These are phyloP conservation scores for Cyprinodon brontotheroides DNA, from an alignment of 2,113 vertebrate genomes.

Conservation along the genomic window DNA sequence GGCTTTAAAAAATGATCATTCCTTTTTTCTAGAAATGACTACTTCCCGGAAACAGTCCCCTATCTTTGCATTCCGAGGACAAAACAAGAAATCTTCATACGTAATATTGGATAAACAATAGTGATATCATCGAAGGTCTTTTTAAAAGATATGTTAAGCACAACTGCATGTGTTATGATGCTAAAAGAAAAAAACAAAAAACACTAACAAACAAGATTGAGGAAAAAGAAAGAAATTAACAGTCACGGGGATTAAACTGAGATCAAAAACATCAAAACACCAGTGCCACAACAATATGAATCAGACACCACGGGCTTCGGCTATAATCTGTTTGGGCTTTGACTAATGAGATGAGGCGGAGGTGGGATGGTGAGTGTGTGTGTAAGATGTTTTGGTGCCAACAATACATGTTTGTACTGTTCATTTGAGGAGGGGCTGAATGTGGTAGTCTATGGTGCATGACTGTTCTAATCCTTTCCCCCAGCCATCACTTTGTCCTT, in stretches of 20 bases:
- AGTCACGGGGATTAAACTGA: constrained; percentile 25
- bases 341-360: constrained; percentile 46
- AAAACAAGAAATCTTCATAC: background rate
- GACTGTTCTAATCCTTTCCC: constrained; percentile 49
- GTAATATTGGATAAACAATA: background rate
- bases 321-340: constrained; percentile 55
- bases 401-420: constrained; percentile 46
- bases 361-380: background rate
- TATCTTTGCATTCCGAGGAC: background rate
- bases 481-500: constrained; percentile 18
- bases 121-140: background rate
- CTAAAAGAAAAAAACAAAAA: background rate
- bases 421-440: constrained; percentile 48
- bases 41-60: background rate
- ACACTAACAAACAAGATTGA: background rate
- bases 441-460: constrained; percentile 27
- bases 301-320: constrained; percentile 25
- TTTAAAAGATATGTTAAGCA: background rate
- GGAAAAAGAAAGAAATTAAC: background rate
- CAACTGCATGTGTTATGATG: background rate
- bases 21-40: background rate
- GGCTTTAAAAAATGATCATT: background rate
- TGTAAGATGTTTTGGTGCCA: constrained; percentile 28
- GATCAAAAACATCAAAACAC: constrained; percentile 51
- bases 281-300: constrained; percentile 30